Evolutionary conservation across 2,888 invertebrate species (phyloP), one percentile per base, ranked within the genome.

Genomic region (Azorinus chamasolen): DNA sequence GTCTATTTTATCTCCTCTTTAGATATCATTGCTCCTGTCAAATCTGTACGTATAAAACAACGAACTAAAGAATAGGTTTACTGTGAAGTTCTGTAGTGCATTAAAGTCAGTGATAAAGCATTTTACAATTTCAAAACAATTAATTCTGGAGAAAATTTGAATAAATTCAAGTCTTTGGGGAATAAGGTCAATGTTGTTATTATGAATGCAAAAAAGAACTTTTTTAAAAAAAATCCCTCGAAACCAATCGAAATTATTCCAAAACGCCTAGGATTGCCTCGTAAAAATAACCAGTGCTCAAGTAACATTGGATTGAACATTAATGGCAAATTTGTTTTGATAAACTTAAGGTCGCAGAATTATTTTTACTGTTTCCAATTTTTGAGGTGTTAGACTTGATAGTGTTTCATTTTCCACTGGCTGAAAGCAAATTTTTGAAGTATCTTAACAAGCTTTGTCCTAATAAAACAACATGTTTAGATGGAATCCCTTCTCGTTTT

Each of bases 61-160:
- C 51, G 69, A 41, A 59, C 59, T 20, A 61, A 57, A 22, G 37
- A 8, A 46, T 59, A 59, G 68, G 43, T 58, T 48, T 39, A 59
- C 25, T 39, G 24, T 18, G 58, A 59, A 41, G 51, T 68, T 18
- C 27, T 68, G 14, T 2, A 53, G 10, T 69, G 54, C 39, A 69
- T 69, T 45, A 53, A 69, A 3, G 66, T 51, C 10, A 50, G 69
- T 32, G 69, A 61, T 39, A 55, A 54, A 41, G 70, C 62, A 1
- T 69, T 61, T 61, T 48, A 25, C 16, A 20, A 16, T 2, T 59
- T 54, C 27, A 61, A 53, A 20, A 41, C 32, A 32, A 32, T 6
- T 32, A 32, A 32, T 10, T 32, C 32, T 25, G 18, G n/a, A 27
- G 46, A 70, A 37, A 70, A 70, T 45, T 45, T 53, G 2, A 45